Conservation (phyloP, 2,113 vertebrate species). For the Coracopsis vasa region DNA sequence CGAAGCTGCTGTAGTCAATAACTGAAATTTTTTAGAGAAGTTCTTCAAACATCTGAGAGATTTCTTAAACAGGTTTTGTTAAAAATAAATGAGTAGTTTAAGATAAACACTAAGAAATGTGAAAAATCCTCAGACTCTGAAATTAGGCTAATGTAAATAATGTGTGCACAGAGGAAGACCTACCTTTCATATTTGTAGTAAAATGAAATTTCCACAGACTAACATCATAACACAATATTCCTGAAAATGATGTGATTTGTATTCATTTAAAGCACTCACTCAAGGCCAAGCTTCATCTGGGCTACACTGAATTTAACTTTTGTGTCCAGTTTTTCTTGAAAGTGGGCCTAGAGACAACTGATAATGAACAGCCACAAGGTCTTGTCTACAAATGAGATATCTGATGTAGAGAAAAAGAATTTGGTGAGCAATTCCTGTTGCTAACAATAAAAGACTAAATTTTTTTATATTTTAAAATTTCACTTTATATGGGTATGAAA, state of each 20-base stretch:
- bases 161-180: not conserved
- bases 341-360: not conserved
- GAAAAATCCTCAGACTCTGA: not conserved
- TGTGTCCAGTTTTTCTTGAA: not conserved
- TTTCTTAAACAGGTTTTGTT: conserved; percentile 21
- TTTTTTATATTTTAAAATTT: not conserved
- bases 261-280: not conserved
- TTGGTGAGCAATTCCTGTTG: not conserved
- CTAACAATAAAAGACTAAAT: not conserved
- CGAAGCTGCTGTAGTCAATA: conserved; percentile 11
- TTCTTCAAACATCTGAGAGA: conserved; percentile 37
- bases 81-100: conserved; percentile 42
- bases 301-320: not conserved
- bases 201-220: not conserved
- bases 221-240: not conserved
- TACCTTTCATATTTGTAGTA: not conserved
- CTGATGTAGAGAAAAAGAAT: not conserved
- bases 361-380: not conserved
- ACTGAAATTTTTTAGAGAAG: not conserved
- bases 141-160: not conserved
- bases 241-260: not conserved
- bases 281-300: not conserved
- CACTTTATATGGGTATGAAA: not conserved
- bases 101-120: not conserved
- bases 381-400: not conserved